These are phyloP conservation scores for Neofelis nebulosa DNA, from an alignment of 2,113 vertebrate species.

Conservation along the genomic window DNA sequence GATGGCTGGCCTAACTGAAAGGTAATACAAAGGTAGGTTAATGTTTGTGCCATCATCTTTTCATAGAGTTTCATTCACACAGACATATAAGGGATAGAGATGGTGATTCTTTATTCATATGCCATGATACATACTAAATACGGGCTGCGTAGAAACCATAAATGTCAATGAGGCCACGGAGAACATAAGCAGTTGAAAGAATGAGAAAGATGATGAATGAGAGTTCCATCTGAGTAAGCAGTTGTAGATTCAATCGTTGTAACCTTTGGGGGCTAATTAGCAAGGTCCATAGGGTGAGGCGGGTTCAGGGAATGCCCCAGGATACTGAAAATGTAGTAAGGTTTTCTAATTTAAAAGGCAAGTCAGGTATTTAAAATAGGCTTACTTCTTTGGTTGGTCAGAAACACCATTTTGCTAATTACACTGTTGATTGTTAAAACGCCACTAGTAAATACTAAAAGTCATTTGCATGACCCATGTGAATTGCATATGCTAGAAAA, in stretches of 20 bases:
- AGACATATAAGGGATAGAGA: not conserved
- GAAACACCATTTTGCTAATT: slow-evolving; percentile 44
- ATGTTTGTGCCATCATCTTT: not conserved
- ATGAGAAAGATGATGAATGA: not conserved
- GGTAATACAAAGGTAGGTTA: not conserved
- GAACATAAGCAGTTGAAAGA: not conserved
- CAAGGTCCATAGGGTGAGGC: not conserved
- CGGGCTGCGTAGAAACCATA: not conserved
- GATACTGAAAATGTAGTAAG: slow-evolving; percentile 10
- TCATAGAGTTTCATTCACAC: not conserved
- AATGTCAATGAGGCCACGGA: not conserved
- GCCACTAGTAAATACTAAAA: slow-evolving; percentile 29
- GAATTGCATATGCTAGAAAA: not conserved
- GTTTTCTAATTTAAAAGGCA: slow-evolving; percentile 50
- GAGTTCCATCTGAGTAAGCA: not conserved
- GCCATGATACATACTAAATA: not conserved
- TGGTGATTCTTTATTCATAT: not conserved
- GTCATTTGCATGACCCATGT: not conserved
- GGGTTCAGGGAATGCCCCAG: not conserved
- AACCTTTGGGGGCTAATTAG: slow-evolving; percentile 61
- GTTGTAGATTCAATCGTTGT: not conserved
- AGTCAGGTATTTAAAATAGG: slow-evolving; percentile 42
- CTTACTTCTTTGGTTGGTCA: not conserved
- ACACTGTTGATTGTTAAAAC: slow-evolving; percentile 16
- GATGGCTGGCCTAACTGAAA: not conserved